Conservation (phyloP, 2,113 vertebrate species). For the Chamaetylas fuelleborni region DNA sequence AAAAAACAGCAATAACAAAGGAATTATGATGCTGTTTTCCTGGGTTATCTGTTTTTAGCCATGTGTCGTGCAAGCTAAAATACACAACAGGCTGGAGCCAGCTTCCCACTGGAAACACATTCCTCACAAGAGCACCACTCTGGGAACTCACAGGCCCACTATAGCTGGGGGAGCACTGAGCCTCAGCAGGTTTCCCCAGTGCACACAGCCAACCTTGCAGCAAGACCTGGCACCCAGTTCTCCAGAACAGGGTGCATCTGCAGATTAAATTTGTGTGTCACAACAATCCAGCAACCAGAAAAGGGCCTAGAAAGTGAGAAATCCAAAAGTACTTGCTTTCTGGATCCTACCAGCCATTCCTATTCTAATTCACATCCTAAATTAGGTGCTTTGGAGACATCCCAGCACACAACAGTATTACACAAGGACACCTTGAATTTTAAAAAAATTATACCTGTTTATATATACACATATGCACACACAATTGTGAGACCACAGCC, state of each 20-base stretch:
- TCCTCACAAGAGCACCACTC: background rate
- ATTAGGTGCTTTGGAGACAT: background rate
- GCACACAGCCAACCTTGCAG: fast-evolving
- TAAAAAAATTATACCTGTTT: background rate
- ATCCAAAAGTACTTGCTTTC: background rate
- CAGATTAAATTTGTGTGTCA: background rate
- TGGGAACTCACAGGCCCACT: background rate
- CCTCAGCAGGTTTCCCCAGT: background rate
- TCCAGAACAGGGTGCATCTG: background rate
- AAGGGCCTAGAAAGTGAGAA: background rate
- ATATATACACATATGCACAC: background rate
- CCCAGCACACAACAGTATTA: background rate
- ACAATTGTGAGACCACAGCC: no score
- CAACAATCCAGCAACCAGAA: background rate
- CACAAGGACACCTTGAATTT: background rate
- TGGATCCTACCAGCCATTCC: background rate
- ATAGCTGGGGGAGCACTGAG: fast-evolving
- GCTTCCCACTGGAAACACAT: background rate
- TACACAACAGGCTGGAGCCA: background rate
- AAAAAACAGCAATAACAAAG: background rate
- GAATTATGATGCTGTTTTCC: background rate
- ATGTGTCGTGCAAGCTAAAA: background rate
- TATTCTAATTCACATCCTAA: background rate
- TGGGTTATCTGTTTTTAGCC: background rate
- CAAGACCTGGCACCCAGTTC: background rate